A percentile compares a stretch with the other conserved stretches of the same genome.
phyloP scores from a whole-genome alignment of 1,140 invertebrate species.

The Portunus trituberculatus region DNA sequence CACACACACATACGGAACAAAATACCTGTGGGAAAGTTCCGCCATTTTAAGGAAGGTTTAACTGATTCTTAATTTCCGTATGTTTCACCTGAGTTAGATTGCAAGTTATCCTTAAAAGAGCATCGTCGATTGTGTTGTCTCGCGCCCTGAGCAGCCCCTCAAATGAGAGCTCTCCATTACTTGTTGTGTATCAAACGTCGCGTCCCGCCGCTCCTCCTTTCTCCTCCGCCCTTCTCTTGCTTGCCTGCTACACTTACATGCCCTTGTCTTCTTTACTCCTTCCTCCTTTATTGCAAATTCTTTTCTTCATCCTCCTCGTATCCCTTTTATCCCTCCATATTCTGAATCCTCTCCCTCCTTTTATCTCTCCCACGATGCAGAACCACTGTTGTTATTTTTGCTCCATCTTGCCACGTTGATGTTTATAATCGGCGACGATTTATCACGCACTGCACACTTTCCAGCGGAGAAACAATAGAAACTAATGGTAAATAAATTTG shows the following conservation, averaged over 20 bases:
- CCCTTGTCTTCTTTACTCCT: not conserved
- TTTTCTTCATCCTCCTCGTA: not conserved
- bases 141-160: not conserved
- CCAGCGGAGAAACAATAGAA: not conserved
- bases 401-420: not conserved
- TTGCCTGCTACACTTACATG: not conserved
- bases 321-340: not conserved
- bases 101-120: not conserved
- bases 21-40: too few species aligned
- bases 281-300: not conserved
- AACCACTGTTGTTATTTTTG: not conserved
- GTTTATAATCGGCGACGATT: not conserved
- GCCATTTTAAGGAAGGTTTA: too few species aligned
- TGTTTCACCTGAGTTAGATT: not conserved
- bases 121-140: not conserved
- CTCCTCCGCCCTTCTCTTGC: not conserved
- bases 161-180: slow-evolving; percentile 1
- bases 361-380: not conserved
- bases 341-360: not conserved
- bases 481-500: slow-evolving; percentile 28
- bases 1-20: slow-evolving; percentile 12
- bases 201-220: not conserved
- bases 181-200: not conserved
- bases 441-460: not conserved
- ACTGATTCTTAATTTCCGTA: not conserved